Conservation (phyloP, 64 coral and sea anemone genomes). For the Dendronephthya gigantea region DNA sequence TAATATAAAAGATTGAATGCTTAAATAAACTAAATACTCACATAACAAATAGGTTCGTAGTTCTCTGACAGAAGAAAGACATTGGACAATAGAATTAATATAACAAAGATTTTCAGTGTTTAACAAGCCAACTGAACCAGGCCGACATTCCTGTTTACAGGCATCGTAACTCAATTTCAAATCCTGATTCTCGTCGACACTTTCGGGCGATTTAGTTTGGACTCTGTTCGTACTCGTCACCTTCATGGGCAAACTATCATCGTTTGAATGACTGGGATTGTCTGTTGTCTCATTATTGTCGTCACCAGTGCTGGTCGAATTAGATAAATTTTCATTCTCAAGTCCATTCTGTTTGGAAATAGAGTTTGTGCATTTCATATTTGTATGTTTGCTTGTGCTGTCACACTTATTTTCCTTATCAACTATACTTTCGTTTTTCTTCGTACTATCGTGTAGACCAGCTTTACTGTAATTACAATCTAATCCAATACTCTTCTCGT, state of each 20-base stretch:
- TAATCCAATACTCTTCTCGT: not conserved
- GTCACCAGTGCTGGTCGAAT: not conserved
- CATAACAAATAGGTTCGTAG: not conserved
- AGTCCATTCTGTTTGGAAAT: too few species aligned
- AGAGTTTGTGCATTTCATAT: too few species aligned
- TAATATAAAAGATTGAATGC: too few species aligned
- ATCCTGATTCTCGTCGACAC: not conserved
- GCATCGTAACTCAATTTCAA: not conserved
- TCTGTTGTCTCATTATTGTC: not conserved
- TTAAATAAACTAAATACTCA: not conserved
- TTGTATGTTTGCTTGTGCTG: not conserved
- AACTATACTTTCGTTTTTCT: not conserved
- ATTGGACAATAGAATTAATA: constrained; percentile 2
- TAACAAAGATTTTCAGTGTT: not conserved
- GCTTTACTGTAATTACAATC: not conserved
- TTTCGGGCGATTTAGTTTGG: not conserved
- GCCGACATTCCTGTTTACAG: not conserved
- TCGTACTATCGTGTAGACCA: not conserved
- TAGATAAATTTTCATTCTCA: too few species aligned
- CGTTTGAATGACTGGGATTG: too few species aligned
- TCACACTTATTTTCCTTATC: not conserved
- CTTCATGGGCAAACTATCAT: not conserved
- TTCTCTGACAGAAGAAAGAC: not conserved
- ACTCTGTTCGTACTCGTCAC: not conserved
- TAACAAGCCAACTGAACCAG: not conserved